Evolutionary conservation across 2,797 vertebrate species (phyloP), one percentile per base, ranked within the genome.

Genomic region (Myotis findleyi): DNA sequence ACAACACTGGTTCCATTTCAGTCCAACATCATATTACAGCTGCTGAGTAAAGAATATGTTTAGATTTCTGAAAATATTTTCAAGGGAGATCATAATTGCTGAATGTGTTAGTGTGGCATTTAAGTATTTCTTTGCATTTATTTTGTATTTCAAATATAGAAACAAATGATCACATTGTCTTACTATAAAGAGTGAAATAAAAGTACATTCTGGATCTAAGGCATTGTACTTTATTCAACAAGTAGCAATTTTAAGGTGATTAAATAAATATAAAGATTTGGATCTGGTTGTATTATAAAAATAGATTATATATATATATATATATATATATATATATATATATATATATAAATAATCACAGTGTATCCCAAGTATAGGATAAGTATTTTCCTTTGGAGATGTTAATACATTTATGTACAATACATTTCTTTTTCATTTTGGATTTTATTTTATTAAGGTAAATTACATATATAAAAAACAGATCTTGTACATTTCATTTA

Each of bases 11-110:
- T 87, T 68, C 68, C 51, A 75, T 90, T 96, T 95, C 76, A 80
- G 84, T 59, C 55, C 72, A 77, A 66, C 71, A 87, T 92, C 71
- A 68, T 68, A 44, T 92, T 95, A 93, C 73, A 97, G 87, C 81
- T 96, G 92, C 69, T 93, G 77, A 89, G 79, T 41, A 73, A 93
- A 94, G 36, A 95, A 79, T 94, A 76, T 16, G n/a, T 95, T 90
- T 62, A 92, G 33, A 91, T 96, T 94, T 89, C 59, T 95, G 84
- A 86, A 76, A 49, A 71, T 88, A 72, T 95, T 95, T n/a, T 3
- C 12, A 80, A 77, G 51, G 44, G 25, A 93, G 55, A 73, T 94
- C 85, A 96, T 80, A 92, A 95, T 89, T 33, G 69, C 16, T 72
- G 59, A 91, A 77, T 93, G 66, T 95, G 96, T 96, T 79, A 94